phyloP scores from a whole-genome alignment of 2,113 vertebrate species.

The Cairina moschata region DNA sequence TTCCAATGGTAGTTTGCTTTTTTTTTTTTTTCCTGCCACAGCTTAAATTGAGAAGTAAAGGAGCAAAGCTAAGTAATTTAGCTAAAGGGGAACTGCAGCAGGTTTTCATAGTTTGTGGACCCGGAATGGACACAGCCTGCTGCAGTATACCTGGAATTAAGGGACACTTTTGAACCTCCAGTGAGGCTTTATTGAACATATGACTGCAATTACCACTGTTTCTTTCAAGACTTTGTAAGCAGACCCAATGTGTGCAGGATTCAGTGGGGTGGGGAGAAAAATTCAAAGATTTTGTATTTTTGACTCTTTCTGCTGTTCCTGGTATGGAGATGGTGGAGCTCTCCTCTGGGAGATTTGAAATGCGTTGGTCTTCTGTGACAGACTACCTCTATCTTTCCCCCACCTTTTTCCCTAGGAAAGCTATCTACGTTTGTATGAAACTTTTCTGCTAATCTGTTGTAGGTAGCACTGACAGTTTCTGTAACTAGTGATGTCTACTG shows the following conservation, averaged over 20 bases:
- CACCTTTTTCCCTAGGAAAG: neutral
- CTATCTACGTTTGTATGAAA: neutral
- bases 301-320: neutral
- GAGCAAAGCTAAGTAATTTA: neutral
- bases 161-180: accelerated
- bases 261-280: neutral
- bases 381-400: neutral
- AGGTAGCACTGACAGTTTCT: neutral
- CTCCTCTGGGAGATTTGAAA: neutral
- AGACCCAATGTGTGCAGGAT: neutral
- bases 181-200: neutral
- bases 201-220: neutral
- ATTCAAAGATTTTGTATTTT: accelerated
- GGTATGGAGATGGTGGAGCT: neutral
- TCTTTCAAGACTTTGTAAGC: neutral
- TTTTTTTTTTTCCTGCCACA: neutral
- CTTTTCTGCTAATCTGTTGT: neutral
- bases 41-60: neutral
- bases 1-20: neutral
- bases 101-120: neutral
- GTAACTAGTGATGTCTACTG: accelerated
- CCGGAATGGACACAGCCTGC: neutral
- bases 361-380: neutral
- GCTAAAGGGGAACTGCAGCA: neutral
- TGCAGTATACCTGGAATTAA: neutral